Base-by-base conservation (phyloP, 2,888 invertebrate genomes). In the Seladonia tumulorum region DNA sequence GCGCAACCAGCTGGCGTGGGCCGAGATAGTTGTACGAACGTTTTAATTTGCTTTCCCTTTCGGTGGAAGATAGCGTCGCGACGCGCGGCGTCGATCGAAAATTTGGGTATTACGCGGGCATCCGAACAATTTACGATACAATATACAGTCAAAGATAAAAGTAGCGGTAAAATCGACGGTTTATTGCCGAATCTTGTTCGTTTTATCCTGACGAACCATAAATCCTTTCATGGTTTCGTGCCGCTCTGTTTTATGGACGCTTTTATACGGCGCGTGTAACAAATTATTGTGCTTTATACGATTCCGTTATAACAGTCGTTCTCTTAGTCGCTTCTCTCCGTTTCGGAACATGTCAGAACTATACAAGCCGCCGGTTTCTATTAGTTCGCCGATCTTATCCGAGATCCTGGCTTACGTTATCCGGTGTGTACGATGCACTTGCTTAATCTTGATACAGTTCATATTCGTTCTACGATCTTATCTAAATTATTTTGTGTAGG, bases 21-120 rank as follows among this genome's bases (percentile, higher is more conserved):
- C 16, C 47, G 10, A 29, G 57, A 74, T 70, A 74, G 71, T 35
- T 25, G 1, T 2, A 73, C 35, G 18, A 10, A 76, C 45, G 25
- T 66, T 72, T 76, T 57, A 57, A 66, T 63, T 29, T 45, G 71
- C 60, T 18, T 76, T 35, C 39, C 35, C 39, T 35, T 78, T 70
- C 25, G 60, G 14, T 25, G 60, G 5, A 25, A 22, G 53, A 25
- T 5, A 29, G 5, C 22, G 60, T n/a, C 12, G 10, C 29, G 5
- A 12, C 5, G 2, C 12, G 10, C 29, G 2, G 18, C 5, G 2
- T 2, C 18, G 25, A 39, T 25, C 66, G 47, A n/a, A 18, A n/a
- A 76, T 68, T 68, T 68, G 8, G 35, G 8, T 22, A 18, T 35
- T 35, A 25, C 35, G 16, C 35, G 53, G 5, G 10, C 0, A 22